Percentiles rank a stretch among this genome's conserved stretches.
Conservation (phyloP, 1,140 invertebrate genomes). For the Phymorhynchus buccinoides region DNA sequence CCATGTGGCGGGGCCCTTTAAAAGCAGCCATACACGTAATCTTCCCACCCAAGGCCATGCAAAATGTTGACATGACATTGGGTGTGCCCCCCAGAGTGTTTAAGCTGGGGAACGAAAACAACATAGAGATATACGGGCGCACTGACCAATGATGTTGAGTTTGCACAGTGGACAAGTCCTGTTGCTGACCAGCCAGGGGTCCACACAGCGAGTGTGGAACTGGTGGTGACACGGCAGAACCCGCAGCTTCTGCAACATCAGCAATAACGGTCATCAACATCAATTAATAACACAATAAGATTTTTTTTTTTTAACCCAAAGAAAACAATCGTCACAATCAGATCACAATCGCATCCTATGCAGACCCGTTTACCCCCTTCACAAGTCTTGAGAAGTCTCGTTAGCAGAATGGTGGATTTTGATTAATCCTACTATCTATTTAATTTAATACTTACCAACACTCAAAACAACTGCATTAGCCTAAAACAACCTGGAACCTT, state of each 20-base stretch:
- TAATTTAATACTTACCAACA: too few species aligned
- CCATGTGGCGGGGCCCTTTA: neutral
- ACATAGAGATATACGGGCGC: neutral
- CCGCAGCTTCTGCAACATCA: constrained; percentile 61
- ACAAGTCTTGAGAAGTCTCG: too few species aligned
- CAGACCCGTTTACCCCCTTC: too few species aligned
- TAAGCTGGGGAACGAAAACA: neutral
- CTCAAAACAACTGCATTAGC: too few species aligned
- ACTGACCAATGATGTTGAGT: constrained; percentile 67
- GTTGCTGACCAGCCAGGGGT: constrained; percentile 97
- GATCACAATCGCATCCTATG: too few species aligned
- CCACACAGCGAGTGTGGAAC: constrained; percentile 93
- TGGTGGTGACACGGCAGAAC: constrained; percentile 68
- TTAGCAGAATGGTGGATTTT: too few species aligned
- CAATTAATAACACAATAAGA: neutral
- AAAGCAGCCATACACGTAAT: neutral
- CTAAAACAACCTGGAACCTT: too few species aligned
- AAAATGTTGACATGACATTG: too few species aligned
- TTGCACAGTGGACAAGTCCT: constrained; percentile 82
- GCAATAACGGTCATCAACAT: neutral
- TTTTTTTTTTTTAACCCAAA: neutral
- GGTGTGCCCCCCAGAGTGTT: neutral
- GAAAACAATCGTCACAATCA: too few species aligned
- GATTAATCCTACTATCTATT: too few species aligned
- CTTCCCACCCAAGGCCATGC: neutral